phyloP scores from a whole-genome alignment of 2,797 vertebrate species.

The Ceryle rudis region DNA sequence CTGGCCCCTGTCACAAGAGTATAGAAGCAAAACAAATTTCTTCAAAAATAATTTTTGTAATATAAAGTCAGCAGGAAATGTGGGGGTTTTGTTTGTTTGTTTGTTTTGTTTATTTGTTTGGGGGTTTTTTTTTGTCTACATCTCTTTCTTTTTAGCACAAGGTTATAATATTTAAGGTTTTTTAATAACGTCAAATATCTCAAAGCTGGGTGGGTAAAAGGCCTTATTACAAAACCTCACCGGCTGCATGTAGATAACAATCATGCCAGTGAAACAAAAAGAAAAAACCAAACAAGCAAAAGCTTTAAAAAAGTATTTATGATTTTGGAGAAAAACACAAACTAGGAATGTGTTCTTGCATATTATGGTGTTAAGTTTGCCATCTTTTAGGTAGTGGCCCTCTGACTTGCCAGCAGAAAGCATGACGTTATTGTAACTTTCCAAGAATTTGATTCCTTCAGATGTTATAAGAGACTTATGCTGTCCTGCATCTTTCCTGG shows the following conservation, averaged over 20 bases:
- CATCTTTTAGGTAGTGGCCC: not conserved
- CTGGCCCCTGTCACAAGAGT: not conserved
- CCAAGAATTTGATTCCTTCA: not conserved
- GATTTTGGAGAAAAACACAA: not conserved
- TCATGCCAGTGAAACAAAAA: not conserved
- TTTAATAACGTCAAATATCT: not conserved
- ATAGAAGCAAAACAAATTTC: not conserved
- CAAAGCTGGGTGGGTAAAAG: not conserved
- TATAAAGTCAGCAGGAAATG: not conserved
- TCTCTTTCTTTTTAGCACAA: not conserved
- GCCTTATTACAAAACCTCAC: not conserved
- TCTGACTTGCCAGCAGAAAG: not conserved
- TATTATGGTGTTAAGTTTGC: not conserved
- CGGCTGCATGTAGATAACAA: not conserved
- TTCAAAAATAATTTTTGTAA: not conserved
- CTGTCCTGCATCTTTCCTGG: not conserved
- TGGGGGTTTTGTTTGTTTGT: not conserved
- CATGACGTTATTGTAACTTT: not conserved
- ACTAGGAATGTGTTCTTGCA: not conserved
- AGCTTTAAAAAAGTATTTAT: not conserved
- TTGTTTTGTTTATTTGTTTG: too few species aligned
- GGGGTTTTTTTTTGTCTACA: not conserved
- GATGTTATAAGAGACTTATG: not conserved
- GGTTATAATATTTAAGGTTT: not conserved
- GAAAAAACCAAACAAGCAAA: too few species aligned